A percentile compares a stretch with the other conserved stretches of the same genome.
phyloP scores from a whole-genome alignment of 2,888 invertebrate genomes.

The Myathropa florea region DNA sequence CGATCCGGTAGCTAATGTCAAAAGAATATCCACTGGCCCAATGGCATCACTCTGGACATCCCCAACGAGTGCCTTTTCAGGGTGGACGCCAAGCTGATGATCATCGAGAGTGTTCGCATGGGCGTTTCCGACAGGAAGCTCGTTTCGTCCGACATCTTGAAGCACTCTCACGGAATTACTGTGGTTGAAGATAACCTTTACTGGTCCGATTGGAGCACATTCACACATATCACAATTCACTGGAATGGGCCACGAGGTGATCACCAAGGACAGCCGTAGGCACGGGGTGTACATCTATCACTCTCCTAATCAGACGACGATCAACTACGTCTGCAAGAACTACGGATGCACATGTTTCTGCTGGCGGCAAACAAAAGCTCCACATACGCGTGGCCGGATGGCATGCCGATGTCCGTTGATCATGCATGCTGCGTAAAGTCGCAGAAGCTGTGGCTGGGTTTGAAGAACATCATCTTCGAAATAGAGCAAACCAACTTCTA shows the following conservation, averaged over 20 bases:
- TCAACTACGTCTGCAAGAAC: conserved; percentile 84
- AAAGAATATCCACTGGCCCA: conserved; percentile 88
- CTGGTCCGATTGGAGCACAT: conserved; percentile 94
- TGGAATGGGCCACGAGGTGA: conserved; percentile 84
- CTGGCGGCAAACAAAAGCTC: conserved; percentile 83
- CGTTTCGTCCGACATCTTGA: conserved; percentile 84
- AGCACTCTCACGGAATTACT: conserved; percentile 91
- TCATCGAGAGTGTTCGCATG: conserved; percentile 85
- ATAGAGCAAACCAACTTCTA: conserved; percentile 86
- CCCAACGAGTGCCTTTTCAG: conserved; percentile 91
- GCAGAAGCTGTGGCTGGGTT: conserved; percentile 81
- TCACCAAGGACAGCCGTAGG: conserved; percentile 82
- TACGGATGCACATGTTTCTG: conserved; percentile 89
- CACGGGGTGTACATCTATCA: conserved; percentile 88
- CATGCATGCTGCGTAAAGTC: conserved; percentile 83
- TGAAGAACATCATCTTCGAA: conserved; percentile 83
- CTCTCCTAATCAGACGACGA: conserved; percentile 83
- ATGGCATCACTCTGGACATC: conserved; percentile 91
- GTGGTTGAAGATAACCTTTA: conserved; percentile 93
- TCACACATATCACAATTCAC: conserved; percentile 89
- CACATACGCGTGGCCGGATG: conserved; percentile 89
- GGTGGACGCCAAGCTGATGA: conserved; percentile 89
- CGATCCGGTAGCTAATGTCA: conserved; percentile 83
- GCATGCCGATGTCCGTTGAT: conserved; percentile 83
- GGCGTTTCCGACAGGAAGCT: conserved; percentile 86